A percentile compares a stretch with the other conserved stretches of the same genome.
These are phyloP conservation scores for Subacronicta megacephala DNA, from an alignment of 2,888 invertebrate species.

Conservation along the genomic window DNA sequence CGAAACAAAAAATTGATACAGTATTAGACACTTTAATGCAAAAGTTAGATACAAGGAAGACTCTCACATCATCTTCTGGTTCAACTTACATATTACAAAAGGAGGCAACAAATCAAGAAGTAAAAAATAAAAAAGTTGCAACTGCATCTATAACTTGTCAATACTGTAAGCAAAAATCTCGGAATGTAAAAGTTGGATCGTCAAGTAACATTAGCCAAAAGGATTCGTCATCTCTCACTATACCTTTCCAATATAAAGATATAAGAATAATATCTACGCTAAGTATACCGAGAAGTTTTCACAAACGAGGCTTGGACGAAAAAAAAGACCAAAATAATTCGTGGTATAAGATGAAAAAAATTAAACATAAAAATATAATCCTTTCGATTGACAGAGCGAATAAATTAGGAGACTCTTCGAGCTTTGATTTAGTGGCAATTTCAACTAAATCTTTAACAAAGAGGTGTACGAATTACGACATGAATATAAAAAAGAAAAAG, in stretches of 20 bases:
- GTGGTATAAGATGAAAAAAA: constrained; percentile 52
- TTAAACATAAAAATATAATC: constrained; percentile 58
- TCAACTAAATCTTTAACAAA: constrained; percentile 71
- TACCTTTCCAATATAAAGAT: constrained; percentile 67
- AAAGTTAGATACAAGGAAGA: constrained; percentile 56
- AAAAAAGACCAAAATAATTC: constrained; percentile 36
- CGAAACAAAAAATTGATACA: constrained; percentile 69
- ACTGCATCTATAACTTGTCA: constrained; percentile 52
- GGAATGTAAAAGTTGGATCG: constrained; percentile 19
- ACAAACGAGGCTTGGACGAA: constrained; percentile 46
- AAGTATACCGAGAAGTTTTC: constrained; percentile 75
- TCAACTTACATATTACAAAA: constrained; percentile 71
- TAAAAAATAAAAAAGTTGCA: constrained; percentile 63
- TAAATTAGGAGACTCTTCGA: constrained; percentile 60
- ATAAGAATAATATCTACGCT: constrained; percentile 76
- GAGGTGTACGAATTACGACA: constrained; percentile 59
- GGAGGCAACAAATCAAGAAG: constrained; percentile 49
- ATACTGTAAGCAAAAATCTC: constrained; percentile 50
- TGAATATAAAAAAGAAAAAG: constrained; percentile 43
- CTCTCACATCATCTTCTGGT: constrained; percentile 61
- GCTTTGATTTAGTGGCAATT: constrained; percentile 68
- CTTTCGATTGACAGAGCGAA: constrained; percentile 55
- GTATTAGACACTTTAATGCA: constrained; percentile 72
- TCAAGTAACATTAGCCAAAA: constrained; percentile 29
- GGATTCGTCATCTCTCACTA: constrained; percentile 60